phyloP scores from a whole-genome alignment of 2,113 vertebrate species.

The Zosterops hypoxanthus region DNA sequence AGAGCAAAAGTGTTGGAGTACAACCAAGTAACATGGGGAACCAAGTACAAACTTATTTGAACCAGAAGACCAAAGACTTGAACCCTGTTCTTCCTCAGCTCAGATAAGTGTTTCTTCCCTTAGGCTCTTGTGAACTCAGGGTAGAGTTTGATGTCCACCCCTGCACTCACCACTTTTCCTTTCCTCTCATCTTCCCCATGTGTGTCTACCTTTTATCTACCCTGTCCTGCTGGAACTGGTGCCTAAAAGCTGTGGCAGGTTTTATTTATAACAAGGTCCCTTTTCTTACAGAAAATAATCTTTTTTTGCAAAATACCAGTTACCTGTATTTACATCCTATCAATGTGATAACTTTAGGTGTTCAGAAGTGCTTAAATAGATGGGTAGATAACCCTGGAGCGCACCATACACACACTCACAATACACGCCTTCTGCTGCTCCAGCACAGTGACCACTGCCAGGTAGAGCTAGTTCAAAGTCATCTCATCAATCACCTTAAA shows the following conservation, averaged over 20 bases:
- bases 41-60: slow-evolving; percentile 1
- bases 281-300: not conserved
- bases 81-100: not conserved
- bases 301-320: not conserved
- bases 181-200: not conserved
- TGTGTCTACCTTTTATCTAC: not conserved
- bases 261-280: not conserved
- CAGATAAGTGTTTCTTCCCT: not conserved
- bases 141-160: not conserved
- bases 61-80: slow-evolving; percentile 26
- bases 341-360: not conserved
- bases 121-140: not conserved
- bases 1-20: not conserved
- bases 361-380: not conserved
- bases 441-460: not conserved
- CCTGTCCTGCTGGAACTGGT: not conserved
- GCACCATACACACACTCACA: not conserved
- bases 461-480: not conserved
- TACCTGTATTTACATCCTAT: not conserved
- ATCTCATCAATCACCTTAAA: slow-evolving; percentile 56
- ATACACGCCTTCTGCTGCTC: not conserved
- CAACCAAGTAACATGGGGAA: not conserved
- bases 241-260: not conserved
- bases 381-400: not conserved
- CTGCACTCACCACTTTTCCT: not conserved